Percentiles rank a stretch among this genome's conserved stretches.
Conservation (phyloP, 2,888 invertebrate genomes). For the Cepaea hortensis region DNA sequence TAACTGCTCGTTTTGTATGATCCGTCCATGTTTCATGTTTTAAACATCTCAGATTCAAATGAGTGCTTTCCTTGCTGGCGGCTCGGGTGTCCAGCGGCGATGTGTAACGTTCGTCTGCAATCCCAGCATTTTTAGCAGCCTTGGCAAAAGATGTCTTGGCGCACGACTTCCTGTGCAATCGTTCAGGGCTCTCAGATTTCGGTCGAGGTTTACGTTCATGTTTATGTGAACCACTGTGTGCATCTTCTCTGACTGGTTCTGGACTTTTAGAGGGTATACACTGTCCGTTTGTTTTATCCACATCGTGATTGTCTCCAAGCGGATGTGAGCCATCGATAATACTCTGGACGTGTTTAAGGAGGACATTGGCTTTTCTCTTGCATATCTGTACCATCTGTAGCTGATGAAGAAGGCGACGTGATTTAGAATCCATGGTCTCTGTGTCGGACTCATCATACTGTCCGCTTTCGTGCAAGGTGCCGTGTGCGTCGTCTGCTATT, state of each 20-base stretch:
- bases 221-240: no score
- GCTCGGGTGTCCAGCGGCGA: no score
- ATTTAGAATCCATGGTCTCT: neutral
- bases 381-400: neutral
- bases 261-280: neutral
- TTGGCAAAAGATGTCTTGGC: no score
- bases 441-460: neutral
- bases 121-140: no score
- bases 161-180: no score
- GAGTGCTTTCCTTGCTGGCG: no score
- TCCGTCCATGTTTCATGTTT: no score
- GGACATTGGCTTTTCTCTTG: neutral
- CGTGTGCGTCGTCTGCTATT: neutral
- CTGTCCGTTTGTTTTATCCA: no score
- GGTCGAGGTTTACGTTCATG: neutral
- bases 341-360: neutral
- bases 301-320: neutral
- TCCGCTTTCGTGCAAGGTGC: neutral
- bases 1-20: no score
- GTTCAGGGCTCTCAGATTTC: neutral
- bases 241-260: neutral
- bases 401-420: neutral
- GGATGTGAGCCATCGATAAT: neutral
- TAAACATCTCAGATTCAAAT: no score
- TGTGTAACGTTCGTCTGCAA: no score